Evolutionary conservation across 1,140 invertebrate genomes (phyloP), one percentile per base, ranked within the genome.

Genomic region (Zaprionus nigranus): DNA sequence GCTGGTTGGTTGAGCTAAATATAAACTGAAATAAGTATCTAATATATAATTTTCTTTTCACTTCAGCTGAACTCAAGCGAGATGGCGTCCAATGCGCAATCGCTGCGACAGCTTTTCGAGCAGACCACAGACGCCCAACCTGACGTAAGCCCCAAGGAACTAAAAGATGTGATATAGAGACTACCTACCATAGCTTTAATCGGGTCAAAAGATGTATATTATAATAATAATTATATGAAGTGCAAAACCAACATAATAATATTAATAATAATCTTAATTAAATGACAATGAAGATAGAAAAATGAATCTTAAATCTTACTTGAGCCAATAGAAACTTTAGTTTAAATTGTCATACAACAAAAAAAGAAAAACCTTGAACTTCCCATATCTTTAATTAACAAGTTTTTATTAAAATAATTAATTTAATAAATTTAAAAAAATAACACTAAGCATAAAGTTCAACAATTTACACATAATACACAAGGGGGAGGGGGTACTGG

Each of bases 401-500:
- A 68, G 57, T 68, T 69, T 54, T 73, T 74, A 85, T 82, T 85
- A 84, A 65, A 69, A 66, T 82, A 76, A 65, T 93, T 96, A 95
- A 88, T 51, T 51, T 51, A 51, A 51, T 51, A 24, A 5, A 12
- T 96, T 94, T 57, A 96, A 94, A 81, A 94, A 94, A 96, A 95
- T 28, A 95, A 95, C 53, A 96, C 96, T 70, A 97, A 97, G 62
- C 96, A 94, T 94, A 36, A 97, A 93, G 1, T 97, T 97, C 26
- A 97, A 94, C 12, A 95, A 95, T 92, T 98, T 97, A 1, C 96
- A 95, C 11, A 97, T 94, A 40, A 97, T 94, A 20, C 96, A 95
- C 17, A 96, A 94, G 78, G 79, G 75, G 75, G 64, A 40, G 63
- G 26, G 28, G 40, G 30, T 34, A 46, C 40, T 36, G 22, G 62